A percentile compares a stretch with the other conserved stretches of the same genome.
These are phyloP conservation scores for Pica pica DNA, from an alignment of 2,113 vertebrate genomes.

Conservation along the genomic window DNA sequence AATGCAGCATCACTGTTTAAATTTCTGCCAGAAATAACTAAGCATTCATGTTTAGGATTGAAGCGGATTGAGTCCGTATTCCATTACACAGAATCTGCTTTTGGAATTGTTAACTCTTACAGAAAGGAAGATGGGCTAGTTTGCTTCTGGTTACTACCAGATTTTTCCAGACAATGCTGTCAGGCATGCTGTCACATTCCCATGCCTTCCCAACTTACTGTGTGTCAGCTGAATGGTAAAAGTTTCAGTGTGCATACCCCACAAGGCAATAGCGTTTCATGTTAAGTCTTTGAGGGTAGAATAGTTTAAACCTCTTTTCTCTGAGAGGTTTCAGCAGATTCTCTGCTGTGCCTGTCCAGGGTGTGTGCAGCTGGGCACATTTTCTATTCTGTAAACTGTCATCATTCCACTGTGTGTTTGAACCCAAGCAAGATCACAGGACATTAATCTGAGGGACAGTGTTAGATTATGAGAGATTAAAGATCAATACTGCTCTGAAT, in stretches of 20 bases:
- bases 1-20: neutral
- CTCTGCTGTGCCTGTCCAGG: neutral
- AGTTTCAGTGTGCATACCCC: neutral
- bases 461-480: neutral
- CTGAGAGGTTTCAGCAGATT: neutral
- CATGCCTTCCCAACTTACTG: neutral
- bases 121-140: neutral
- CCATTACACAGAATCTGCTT: neutral
- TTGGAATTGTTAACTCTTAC: neutral
- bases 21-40: neutral
- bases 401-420: neutral
- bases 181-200: neutral
- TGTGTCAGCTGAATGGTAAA: neutral
- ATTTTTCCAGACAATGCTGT: neutral
- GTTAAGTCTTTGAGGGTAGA: neutral
- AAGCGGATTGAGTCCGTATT: neutral
- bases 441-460: neutral
- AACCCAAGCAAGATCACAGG: neutral
- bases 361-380: accelerated
- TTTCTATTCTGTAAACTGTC: neutral
- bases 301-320: neutral
- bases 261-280: neutral
- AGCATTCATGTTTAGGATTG: neutral
- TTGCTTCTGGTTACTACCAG: neutral
- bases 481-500: neutral